phyloP scores from a whole-genome alignment of 2,797 vertebrate genomes.

The Fundulus diaphanus region DNA sequence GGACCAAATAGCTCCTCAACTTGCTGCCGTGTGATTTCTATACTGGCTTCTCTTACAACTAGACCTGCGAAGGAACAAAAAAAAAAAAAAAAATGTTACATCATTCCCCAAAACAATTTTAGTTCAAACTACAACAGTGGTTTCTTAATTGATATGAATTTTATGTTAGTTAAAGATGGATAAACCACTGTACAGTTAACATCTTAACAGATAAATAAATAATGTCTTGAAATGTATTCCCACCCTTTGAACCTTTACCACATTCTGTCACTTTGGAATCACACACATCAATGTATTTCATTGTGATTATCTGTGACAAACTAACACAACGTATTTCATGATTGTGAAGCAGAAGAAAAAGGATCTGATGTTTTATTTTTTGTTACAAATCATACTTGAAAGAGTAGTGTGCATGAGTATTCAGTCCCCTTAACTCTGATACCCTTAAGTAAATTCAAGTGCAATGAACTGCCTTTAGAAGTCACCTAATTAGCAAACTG shows the following conservation, averaged over 20 bases:
- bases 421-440: no score
- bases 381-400: no score
- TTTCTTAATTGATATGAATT: no score
- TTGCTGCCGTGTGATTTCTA: constrained; percentile 82
- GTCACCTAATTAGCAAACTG: no score
- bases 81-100: constrained; percentile 1
- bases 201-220: constrained; percentile 34
- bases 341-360: no score
- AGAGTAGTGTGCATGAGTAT: no score
- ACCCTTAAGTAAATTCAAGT: no score
- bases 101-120: not conserved
- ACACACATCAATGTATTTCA: not conserved
- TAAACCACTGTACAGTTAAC: constrained; percentile 20
- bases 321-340: not conserved
- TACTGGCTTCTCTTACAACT: constrained; percentile 94
- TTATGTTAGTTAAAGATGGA: constrained; percentile 18
- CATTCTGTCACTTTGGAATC: not conserved
- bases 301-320: not conserved
- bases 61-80: constrained; percentile 69
- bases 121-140: not conserved
- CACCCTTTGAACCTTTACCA: no score
- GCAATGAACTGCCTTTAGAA: no score
- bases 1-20: constrained; percentile 95
- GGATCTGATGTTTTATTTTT: no score
- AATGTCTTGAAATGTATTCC: not conserved